These are phyloP conservation scores for Virgularia gustaviana DNA, from an alignment of 92 coral and sea anemone genomes.

Conservation along the genomic window DNA sequence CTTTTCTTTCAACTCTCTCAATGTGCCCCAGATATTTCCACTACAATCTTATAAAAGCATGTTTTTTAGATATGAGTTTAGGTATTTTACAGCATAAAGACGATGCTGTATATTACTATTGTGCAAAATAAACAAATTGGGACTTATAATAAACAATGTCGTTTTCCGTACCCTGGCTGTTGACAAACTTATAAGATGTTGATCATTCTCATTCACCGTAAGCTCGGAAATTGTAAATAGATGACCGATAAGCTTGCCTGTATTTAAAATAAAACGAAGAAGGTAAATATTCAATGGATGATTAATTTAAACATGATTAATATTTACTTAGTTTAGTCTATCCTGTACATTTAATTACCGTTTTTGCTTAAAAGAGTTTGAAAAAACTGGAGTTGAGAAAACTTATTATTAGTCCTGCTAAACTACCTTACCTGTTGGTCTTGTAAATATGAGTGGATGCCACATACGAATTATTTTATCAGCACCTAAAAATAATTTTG, in stretches of 20 bases:
- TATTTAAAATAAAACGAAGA: neutral
- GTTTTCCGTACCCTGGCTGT: slow-evolving; percentile 79
- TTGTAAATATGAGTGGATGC: slow-evolving; percentile 96
- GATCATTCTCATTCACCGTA: slow-evolving; percentile 94
- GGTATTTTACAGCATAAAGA: too few relatives aligned
- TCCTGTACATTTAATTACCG: neutral
- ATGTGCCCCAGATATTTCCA: too few relatives aligned
- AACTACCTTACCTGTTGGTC: slow-evolving; percentile 84
- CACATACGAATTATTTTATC: slow-evolving; percentile 92
- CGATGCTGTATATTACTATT: too few relatives aligned
- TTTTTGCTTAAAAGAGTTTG: too few relatives aligned
- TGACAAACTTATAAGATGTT: slow-evolving; percentile 86
- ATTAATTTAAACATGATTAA: neutral
- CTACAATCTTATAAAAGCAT: too few relatives aligned
- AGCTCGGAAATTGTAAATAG: slow-evolving; percentile 89
- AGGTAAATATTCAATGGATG: slow-evolving; percentile 4
- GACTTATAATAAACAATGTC: neutral
- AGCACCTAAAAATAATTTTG: slow-evolving; percentile 55
- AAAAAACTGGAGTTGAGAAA: too few relatives aligned
- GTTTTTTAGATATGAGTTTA: too few relatives aligned
- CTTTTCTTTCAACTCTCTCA: too few relatives aligned
- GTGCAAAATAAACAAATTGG: neutral
- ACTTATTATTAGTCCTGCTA: neutral
- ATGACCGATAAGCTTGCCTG: slow-evolving; percentile 92
- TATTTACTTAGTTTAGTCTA: neutral